Base-by-base conservation (phyloP, 1,140 invertebrate genomes). In the Drosophila biarmipes region DNA sequence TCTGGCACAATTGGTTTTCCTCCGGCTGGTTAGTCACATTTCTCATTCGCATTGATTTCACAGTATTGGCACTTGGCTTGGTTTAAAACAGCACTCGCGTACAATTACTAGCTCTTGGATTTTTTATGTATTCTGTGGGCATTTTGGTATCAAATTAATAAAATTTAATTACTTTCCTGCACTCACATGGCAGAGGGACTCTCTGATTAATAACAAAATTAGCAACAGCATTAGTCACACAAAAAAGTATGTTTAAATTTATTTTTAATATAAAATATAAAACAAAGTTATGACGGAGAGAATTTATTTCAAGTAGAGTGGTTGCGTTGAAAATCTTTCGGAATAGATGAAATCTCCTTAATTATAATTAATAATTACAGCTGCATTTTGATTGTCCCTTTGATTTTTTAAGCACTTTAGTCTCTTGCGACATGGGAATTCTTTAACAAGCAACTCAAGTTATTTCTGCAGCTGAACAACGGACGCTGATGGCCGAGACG, bases 11-110 rank as follows among this genome's bases (percentile, higher is more conserved):
- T 57, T 59, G 53, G 52, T 42, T 71, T 78, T 59, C 24, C 37
- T 69, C 49, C 27, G 54, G 58, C 66, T 80, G 63, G 55, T 78
- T 78, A 79, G 82, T 86, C 82, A 86, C 82, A 86, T 86, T 87
- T 86, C 82, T 78, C 86, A 87, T 67, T 69, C 59, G 59, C 75
- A 80, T 78, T 74, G 52, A 63, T 72, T 63, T 59, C 78, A 87
- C 80, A 73, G 71, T 63, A 29, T 73, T 78, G 58, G 29, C 82
- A 81, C 81, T 78, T 76, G 31, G 37, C 52, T 75, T 54, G 34
- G 34, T n/a, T 58, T 14, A 37, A 29, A 40, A 38, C 64, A 45
- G 43, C 67, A 57, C 67, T 58, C 45, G 55, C 62, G 40, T 37
- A 42, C 38, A 66, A 54, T 53, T 55, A 46, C 38, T 38, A 31